phyloP scores from a whole-genome alignment of 2,888 invertebrate species.

The Altica lythri region DNA sequence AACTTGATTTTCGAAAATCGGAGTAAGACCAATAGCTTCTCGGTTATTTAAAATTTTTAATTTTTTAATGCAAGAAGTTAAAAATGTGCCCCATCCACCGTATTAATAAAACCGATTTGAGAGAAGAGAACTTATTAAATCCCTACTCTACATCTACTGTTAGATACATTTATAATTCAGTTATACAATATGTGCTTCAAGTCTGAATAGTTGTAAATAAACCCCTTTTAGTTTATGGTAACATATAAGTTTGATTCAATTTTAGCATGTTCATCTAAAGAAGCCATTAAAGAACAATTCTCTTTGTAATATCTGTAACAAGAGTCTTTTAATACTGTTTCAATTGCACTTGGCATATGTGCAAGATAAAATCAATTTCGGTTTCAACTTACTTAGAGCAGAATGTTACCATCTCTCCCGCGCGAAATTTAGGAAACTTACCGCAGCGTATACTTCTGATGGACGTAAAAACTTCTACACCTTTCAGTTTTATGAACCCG shows the following conservation, averaged over 20 bases:
- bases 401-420: slow-evolving; percentile 11
- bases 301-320: neutral
- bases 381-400: slow-evolving; percentile 14
- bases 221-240: neutral
- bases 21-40: too few species aligned
- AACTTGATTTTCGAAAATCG: too few species aligned
- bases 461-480: slow-evolving; percentile 26
- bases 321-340: slow-evolving; percentile 13
- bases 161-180: too few species aligned
- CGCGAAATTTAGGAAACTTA: slow-evolving; percentile 15
- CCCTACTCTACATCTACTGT: too few species aligned
- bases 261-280: neutral
- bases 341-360: slow-evolving; percentile 17
- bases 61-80: too few species aligned
- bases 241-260: neutral
- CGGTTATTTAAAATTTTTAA: too few species aligned
- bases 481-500: slow-evolving; percentile 24
- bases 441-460: slow-evolving; percentile 12
- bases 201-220: too few species aligned
- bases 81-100: too few species aligned
- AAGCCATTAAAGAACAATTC: neutral
- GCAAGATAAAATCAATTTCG: slow-evolving; percentile 16
- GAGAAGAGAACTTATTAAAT: too few species aligned
- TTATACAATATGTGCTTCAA: too few species aligned
- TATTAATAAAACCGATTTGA: too few species aligned